phyloP scores from a whole-genome alignment of 2,888 invertebrate genomes.

The Drosophila formosana region DNA sequence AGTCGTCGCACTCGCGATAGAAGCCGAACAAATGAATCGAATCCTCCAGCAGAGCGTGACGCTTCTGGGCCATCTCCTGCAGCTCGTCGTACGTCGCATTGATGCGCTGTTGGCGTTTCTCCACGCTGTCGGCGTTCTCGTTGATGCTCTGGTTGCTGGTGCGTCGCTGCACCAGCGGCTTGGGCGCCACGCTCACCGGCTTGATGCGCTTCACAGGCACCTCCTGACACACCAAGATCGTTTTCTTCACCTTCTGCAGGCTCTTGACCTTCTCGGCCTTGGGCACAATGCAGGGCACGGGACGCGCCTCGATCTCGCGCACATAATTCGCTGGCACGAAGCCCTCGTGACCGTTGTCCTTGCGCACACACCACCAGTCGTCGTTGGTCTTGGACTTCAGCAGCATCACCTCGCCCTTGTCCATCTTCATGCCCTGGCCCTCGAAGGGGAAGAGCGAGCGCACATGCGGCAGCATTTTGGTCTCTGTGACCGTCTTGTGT shows the following conservation, averaged over 20 bases:
- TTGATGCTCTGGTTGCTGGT: conserved; percentile 84
- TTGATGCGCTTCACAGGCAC: conserved; percentile 90
- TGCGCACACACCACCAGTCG: conserved; percentile 99
- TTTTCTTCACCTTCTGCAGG: conserved; percentile 95
- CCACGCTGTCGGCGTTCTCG: conserved; percentile 91
- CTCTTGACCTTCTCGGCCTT: conserved; percentile 93
- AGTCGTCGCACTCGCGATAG: conserved; percentile 98
- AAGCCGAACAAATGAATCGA: conserved; percentile 96
- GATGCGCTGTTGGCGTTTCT: conserved; percentile 91
- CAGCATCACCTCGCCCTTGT: conserved; percentile 96
- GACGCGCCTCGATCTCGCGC: conserved; percentile 94
- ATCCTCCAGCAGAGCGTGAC: conserved; percentile 95
- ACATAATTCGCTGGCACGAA: conserved; percentile 99
- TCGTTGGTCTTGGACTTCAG: conserved; percentile 97
- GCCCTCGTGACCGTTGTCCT: conserved; percentile 95
- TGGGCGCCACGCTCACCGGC: conserved; percentile 84
- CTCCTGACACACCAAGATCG: conserved; percentile 93
- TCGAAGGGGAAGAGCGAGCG: conserved; percentile 95
- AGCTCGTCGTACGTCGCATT: conserved; percentile 93
- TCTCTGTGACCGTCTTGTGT: conserved; percentile 94
- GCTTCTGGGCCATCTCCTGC: conserved; percentile 91
- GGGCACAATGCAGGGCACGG: conserved; percentile 92
- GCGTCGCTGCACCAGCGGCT: conserved; percentile 85
- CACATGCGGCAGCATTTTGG: conserved; percentile 94
- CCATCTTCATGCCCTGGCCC: conserved; percentile 96